Evolutionary conservation across 2,113 vertebrate species (phyloP).

Genomic region (Bettongia penicillata): DNA sequence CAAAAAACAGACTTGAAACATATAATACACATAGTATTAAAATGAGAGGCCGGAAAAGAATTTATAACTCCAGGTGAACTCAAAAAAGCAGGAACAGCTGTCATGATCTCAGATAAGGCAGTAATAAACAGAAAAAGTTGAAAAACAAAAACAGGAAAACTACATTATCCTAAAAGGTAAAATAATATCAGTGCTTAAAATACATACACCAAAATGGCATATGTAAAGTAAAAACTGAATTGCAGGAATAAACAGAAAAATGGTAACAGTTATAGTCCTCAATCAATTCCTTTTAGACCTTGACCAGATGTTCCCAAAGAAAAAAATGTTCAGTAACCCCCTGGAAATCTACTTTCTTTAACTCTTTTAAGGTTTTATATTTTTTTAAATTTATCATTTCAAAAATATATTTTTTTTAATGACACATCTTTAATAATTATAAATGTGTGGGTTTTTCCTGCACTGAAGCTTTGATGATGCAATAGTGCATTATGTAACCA

Average conservation of each 20-base stretch:
- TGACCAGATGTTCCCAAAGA: too few relatives aligned
- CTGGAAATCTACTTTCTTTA: too few relatives aligned
- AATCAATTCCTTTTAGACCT: neutral
- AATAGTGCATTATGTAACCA: too few relatives aligned
- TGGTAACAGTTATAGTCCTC: neutral
- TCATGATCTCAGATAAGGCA: neutral
- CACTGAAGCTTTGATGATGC: too few relatives aligned
- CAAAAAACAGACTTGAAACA: neutral
- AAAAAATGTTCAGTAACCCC: too few relatives aligned
- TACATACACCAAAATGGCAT: neutral
- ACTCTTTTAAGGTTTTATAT: too few relatives aligned
- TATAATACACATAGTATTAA: neutral
- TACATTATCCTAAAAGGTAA: neutral
- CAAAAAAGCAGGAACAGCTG: neutral
- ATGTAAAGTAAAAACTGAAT: neutral
- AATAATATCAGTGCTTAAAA: neutral
- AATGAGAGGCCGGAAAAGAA: neutral
- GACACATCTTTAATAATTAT: too few relatives aligned
- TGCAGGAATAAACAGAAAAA: neutral
- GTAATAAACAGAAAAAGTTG: neutral
- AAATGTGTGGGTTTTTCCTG: too few relatives aligned
- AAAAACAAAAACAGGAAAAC: neutral
- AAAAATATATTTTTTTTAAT: too few relatives aligned
- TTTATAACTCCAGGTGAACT: neutral
- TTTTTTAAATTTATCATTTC: too few relatives aligned